Evolutionary conservation across 2,113 vertebrate species (phyloP).

Genomic region (Takifugu flavidus): DNA sequence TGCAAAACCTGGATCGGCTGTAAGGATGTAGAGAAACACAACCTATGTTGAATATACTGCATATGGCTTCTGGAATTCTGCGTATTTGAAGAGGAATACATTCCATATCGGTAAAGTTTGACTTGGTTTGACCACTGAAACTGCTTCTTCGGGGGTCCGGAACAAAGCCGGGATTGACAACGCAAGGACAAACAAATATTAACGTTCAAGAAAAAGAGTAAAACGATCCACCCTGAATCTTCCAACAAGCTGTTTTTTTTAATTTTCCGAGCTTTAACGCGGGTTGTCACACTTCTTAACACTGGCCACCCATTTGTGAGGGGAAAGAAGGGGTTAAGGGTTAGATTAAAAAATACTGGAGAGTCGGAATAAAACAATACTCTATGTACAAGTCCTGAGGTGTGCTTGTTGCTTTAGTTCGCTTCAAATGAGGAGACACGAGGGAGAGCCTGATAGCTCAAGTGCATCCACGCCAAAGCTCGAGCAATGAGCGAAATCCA

Average conservation of each 20-base stretch:
- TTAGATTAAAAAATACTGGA: slow-evolving; percentile 13
- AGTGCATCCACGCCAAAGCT: slow-evolving; percentile 39
- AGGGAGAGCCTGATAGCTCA: slow-evolving; percentile 16
- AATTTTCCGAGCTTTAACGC: slow-evolving; percentile 25
- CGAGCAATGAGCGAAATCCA: slow-evolving; percentile 2
- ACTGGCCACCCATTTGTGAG: slow-evolving; percentile 1
- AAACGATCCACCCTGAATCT: slow-evolving; percentile 10
- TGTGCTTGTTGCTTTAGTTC: slow-evolving; percentile 57
- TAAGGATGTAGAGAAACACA: too few relatives aligned
- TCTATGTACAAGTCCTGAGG: slow-evolving; percentile 92
- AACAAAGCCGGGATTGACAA: slow-evolving; percentile 37
- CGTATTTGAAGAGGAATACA: slow-evolving; percentile 42
- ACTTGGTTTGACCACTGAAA: background rate
- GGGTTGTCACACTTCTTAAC: background rate
- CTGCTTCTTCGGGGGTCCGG: slow-evolving; percentile 12
- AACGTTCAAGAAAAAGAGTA: slow-evolving; percentile 19
- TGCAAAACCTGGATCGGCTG: too few relatives aligned
- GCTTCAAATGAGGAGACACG: slow-evolving; percentile 66
- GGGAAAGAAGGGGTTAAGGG: background rate
- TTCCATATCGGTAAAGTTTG: slow-evolving; percentile 50
- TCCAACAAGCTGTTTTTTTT: slow-evolving; percentile 1
- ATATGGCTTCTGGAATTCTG: slow-evolving; percentile 3
- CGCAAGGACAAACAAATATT: slow-evolving; percentile 9
- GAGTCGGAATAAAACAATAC: slow-evolving; percentile 23
- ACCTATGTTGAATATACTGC: slow-evolving; percentile 7